Conservation (phyloP, 2,113 vertebrate species). For the Hystrix brachyura region DNA sequence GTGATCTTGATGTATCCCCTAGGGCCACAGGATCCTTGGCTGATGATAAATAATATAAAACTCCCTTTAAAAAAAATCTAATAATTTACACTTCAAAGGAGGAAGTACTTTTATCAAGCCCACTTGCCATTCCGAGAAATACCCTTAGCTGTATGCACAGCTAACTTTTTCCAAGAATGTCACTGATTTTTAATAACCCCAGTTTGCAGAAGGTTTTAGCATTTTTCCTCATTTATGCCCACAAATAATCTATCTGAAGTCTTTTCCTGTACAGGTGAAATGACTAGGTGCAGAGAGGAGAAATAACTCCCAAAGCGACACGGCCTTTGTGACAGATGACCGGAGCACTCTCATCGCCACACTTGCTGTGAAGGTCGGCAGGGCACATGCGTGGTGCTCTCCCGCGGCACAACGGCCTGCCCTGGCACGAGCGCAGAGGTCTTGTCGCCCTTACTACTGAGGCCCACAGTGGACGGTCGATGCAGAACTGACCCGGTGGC, state of each 20-base stretch:
- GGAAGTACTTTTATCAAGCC: slow-evolving; percentile 24
- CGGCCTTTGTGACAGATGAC: neutral
- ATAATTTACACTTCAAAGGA: neutral
- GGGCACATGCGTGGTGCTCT: neutral
- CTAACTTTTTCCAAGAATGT: slow-evolving; percentile 21
- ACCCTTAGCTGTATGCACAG: neutral
- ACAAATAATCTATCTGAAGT: neutral
- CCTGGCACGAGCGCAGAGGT: neutral
- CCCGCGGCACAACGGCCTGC: rapidly evolving
- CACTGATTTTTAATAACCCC: neutral
- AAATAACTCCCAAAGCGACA: neutral
- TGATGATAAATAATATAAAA: slow-evolving; percentile 5
- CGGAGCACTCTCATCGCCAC: neutral
- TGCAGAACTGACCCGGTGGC: neutral
- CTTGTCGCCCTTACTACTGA: too few species aligned
- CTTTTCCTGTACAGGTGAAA: neutral
- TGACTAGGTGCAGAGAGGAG: neutral
- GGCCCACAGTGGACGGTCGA: neutral
- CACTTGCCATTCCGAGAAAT: neutral
- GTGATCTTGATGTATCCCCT: neutral
- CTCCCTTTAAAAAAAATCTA: neutral
- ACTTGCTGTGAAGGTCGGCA: neutral
- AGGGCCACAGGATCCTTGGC: neutral
- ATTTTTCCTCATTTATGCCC: neutral
- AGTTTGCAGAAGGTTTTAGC: neutral